Evolutionary conservation across 2,797 vertebrate species (phyloP), one percentile per base, ranked within the genome.

Genomic region (Okamejei kenojei): DNA sequence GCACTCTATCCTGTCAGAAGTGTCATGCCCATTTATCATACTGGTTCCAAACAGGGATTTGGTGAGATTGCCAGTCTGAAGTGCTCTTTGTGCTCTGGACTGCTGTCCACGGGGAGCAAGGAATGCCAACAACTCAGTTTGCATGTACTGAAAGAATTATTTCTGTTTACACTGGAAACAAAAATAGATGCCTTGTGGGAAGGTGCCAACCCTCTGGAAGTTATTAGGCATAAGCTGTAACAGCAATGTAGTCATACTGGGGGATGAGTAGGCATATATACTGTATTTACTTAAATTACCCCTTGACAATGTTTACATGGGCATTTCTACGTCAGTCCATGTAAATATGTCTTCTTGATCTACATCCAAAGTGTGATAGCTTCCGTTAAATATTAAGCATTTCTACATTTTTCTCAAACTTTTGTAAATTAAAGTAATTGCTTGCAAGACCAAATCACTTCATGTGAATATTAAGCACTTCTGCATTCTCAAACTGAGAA

Each of bases 151-250:
- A 92, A 92, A 92, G 84, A 88, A 88, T 88, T n/a, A 76, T 92
- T 91, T 54, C 90, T 92, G 73, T 92, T 92, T 92, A 58, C 71
- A 92, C n/a, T 88, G 84, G 84, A 88, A 88, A 68, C 63, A 92
- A 76, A 92, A 74, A 92, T 92, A 92, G 90, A 54, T 92, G 35
- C 26, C 38, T 92, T 21, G 58, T 92, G 71, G 90, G 90, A 92
- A 58, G 68, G 3, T 54, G 90, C 90, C 65, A 92, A n/a, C 26
- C 90, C 90, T 74, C 73, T 76, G 68, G 90, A 38, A 92, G 68
- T 76, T 92, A 45, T 92, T 58, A 26, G 45, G 68, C 6, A 74
- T 29, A 92, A 38, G 1, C 90, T 54, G 35, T 76, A 54, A 68
- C 45, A 74, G 90, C 38, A 92, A 92, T 54, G 76, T 71, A 92